Base-by-base conservation (phyloP, 1,140 invertebrate species). In the Drosophila aff. region DNA sequence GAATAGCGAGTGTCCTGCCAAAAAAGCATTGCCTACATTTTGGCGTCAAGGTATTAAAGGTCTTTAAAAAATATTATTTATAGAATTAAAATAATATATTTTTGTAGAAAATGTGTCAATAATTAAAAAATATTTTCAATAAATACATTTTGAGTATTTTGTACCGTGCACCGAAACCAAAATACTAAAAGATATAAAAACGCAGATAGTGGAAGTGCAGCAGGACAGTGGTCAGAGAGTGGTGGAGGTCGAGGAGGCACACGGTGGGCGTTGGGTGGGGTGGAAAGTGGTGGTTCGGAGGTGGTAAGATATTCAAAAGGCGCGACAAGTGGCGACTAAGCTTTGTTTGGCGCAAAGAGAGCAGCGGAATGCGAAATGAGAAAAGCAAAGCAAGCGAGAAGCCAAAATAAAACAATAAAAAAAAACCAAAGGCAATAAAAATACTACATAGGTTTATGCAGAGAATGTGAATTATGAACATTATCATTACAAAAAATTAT, bases 241-340 rank as follows among this genome's bases (percentile, higher is more conserved):
- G 63, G 36, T 36, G 36, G 41, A 18, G 47, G 28, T 31, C 18
- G 15, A n/a, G 10, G 23, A 33, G 40, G 23, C 13, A 18, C 21
- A 36, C 40, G 31, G 11, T 38, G 31, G 31, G 46, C 53, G 57
- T 49, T 38, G 46, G 55, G 58, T n/a, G 55, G 63, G 41, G 63
- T 10, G 13, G 18, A 36, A 16, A 16, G 62, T 18, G 38, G 57
- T 28, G 15, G 38, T 60, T 44, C 18, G 43, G n/a, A 33, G 57
- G 47, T 33, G 57, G 47, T 52, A 28, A 38, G 63, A 38, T 41
- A 60, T 50, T 47, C 74, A 61, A 77, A 77, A 77, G 75, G 74
- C 75, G 75, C 75, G 75, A 77, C 75, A 77, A 77, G 74, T 77
- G 75, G 67, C 74, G 75, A 58, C 74, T 77, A 66, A 77, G 75